phyloP scores from a whole-genome alignment of 2,797 vertebrate genomes.

The Poecilia velifera region DNA sequence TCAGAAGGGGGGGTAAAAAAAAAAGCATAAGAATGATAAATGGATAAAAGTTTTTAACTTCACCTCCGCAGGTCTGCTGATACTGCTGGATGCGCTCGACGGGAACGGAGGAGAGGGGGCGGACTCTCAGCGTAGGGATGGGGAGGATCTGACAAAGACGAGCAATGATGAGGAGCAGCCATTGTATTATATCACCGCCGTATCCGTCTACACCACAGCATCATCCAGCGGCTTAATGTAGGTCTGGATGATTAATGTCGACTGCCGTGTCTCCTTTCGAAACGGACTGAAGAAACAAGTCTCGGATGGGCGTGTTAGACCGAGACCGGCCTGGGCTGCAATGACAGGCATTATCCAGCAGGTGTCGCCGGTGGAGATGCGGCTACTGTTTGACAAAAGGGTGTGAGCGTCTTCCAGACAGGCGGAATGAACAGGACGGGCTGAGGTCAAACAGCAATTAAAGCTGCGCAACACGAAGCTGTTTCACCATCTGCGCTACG shows the following conservation, averaged over 20 bases:
- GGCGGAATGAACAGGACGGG: neutral
- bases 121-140: slow-evolving; percentile 19
- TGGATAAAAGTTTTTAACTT: slow-evolving; percentile 27
- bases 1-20: neutral
- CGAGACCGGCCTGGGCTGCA: slow-evolving; percentile 4
- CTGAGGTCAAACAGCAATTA: slow-evolving; percentile 23
- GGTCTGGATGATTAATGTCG: neutral
- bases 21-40: neutral
- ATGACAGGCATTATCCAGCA: slow-evolving; percentile 42
- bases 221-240: neutral
- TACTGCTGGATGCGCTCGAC: slow-evolving; percentile 35
- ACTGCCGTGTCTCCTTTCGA: neutral
- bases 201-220: too few species aligned
- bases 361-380: slow-evolving; percentile 32
- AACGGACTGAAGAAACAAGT: neutral
- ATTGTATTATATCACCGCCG: neutral
- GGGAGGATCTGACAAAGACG: slow-evolving; percentile 18
- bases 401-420: slow-evolving; percentile 34
- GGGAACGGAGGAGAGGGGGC: slow-evolving; percentile 32
- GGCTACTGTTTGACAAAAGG: slow-evolving; percentile 53
- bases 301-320: neutral
- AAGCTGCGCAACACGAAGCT: slow-evolving; percentile 7
- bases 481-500: slow-evolving; percentile 8
- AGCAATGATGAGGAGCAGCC: neutral
- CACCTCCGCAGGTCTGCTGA: slow-evolving; percentile 31